Conservation (phyloP, 2,797 vertebrate species). For the Gobio occitaniae region DNA sequence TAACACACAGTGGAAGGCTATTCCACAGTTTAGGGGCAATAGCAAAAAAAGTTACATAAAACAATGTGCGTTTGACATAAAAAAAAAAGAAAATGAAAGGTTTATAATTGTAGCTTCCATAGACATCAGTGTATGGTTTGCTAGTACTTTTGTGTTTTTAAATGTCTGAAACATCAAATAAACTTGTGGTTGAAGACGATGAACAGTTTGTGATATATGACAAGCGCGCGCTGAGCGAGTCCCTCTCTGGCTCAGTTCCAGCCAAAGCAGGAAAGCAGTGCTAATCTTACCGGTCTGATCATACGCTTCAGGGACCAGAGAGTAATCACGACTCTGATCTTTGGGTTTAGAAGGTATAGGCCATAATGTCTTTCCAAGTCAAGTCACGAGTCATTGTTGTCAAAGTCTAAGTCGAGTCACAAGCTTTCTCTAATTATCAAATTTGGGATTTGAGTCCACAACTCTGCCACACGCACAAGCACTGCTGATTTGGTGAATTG, state of each 20-base stretch:
- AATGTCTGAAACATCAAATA: not conserved
- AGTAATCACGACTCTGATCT: not conserved
- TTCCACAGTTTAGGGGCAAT: not conserved
- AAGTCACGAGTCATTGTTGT: slow-evolving; percentile 63
- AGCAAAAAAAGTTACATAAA: too few species aligned
- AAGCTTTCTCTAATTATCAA: slow-evolving; percentile 23
- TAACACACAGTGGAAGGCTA: not conserved
- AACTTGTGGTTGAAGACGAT: not conserved
- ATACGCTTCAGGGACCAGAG: not conserved
- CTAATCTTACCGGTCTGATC: not conserved
- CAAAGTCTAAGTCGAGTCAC: slow-evolving; percentile 56
- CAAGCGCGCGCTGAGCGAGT: not conserved
- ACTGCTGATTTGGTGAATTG: too few species aligned
- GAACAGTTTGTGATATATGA: not conserved
- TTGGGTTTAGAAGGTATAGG: slow-evolving; percentile 41
- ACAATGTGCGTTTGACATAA: too few species aligned
- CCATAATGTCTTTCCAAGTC: slow-evolving; percentile 59
- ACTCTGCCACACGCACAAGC: not conserved
- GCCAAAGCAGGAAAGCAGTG: not conserved
- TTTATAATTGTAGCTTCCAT: not conserved
- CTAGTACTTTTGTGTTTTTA: not conserved
- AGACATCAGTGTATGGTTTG: not conserved
- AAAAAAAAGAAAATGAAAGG: too few species aligned
- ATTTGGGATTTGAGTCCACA: not conserved
- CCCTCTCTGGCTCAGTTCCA: not conserved